phyloP scores from a whole-genome alignment of 2,888 invertebrate genomes.

The Hydriomena furcata region DNA sequence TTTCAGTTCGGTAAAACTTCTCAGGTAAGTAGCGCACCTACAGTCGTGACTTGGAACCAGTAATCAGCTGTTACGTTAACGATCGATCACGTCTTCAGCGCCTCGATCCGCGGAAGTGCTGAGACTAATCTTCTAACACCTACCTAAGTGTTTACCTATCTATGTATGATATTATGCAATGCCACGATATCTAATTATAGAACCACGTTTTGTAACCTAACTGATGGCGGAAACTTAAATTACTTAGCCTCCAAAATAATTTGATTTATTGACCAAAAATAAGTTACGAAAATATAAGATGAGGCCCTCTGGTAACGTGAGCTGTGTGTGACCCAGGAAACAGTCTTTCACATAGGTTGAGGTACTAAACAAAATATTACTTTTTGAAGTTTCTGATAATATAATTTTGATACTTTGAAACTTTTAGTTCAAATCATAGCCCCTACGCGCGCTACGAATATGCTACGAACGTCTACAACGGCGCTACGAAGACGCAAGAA shows the following conservation, averaged over 20 bases:
- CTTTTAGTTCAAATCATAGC: constrained; percentile 3
- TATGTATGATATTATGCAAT: neutral
- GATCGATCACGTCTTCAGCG: constrained; percentile 43
- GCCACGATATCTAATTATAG: neutral
- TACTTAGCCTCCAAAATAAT: too few species aligned
- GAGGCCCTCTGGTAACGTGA: too few species aligned
- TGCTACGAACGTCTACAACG: constrained; percentile 36
- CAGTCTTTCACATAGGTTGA: too few species aligned
- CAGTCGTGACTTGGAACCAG: constrained; percentile 41
- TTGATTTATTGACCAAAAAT: too few species aligned
- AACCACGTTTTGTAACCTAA: neutral
- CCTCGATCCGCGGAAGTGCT: constrained; percentile 38
- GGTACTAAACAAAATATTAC: too few species aligned
- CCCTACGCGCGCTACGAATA: constrained; percentile 35
- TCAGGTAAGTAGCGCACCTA: constrained; percentile 16
- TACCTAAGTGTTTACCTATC: neutral
- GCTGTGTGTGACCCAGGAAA: too few species aligned
- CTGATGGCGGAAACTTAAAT: neutral
- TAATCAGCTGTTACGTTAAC: constrained; percentile 43
- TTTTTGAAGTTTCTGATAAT: too few species aligned
- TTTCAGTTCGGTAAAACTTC: constrained; percentile 10
- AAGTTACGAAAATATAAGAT: too few species aligned
- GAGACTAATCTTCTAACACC: neutral
- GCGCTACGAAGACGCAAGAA: constrained; percentile 25
- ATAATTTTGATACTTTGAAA: too few species aligned